phyloP scores from a whole-genome alignment of 2,113 vertebrate species.

The Eurystomus gularis region DNA sequence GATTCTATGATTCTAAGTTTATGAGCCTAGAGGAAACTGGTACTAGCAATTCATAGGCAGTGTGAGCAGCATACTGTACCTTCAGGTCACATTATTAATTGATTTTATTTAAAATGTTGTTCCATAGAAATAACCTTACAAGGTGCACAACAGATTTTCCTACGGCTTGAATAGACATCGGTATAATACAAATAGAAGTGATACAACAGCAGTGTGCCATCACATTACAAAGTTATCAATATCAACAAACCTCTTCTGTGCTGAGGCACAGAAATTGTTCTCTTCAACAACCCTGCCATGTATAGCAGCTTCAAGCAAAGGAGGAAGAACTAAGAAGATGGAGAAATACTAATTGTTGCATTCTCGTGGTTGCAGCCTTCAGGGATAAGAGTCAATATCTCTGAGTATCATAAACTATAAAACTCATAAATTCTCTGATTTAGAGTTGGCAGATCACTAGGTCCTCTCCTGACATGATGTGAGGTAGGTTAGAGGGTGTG shows the following conservation, averaged over 20 bases:
- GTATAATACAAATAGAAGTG: background rate
- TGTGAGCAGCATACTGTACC: background rate
- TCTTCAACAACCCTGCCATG: background rate
- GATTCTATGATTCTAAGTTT: no score
- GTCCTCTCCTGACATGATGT: background rate
- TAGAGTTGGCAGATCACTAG: background rate
- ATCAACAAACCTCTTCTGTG: background rate
- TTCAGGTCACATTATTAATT: constrained; percentile 48
- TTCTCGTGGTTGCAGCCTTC: background rate
- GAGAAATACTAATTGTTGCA: background rate
- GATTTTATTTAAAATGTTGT: constrained; percentile 37
- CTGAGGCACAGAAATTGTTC: background rate
- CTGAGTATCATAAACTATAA: background rate
- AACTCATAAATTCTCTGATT: background rate
- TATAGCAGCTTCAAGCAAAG: background rate
- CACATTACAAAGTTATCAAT: background rate
- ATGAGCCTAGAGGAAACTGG: background rate
- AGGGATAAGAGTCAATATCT: background rate
- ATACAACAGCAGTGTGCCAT: background rate
- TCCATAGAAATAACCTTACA: background rate
- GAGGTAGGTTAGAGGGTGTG: background rate
- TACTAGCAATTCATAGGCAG: background rate
- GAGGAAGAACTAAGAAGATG: background rate
- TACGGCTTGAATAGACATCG: background rate
- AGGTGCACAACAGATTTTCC: background rate